A percentile compares a stretch with the other conserved stretches of the same genome.
phyloP scores from a whole-genome alignment of 2,888 invertebrate genomes.

The Leptinotarsa tumamoca region DNA sequence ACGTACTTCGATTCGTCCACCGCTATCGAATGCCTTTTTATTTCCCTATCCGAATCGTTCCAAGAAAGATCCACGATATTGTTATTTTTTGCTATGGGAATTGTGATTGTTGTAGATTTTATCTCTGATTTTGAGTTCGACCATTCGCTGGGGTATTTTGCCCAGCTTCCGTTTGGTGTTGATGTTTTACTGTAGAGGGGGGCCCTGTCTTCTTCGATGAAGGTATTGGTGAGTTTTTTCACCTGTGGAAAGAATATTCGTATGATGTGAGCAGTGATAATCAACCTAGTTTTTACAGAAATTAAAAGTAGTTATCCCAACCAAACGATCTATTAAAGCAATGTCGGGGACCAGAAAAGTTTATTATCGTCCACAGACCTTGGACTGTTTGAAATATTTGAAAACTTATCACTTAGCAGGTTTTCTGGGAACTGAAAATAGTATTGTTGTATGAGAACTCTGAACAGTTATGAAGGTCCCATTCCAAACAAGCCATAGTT shows the following conservation, averaged over 20 bases:
- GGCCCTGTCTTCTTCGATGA: slow-evolving; percentile 43
- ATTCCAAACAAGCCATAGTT: too few relatives aligned
- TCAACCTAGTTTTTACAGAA: too few relatives aligned
- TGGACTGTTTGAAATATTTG: too few relatives aligned
- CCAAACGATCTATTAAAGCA: too few relatives aligned
- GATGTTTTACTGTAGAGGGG: slow-evolving; percentile 33
- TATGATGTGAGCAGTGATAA: background rate
- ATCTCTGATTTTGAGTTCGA: slow-evolving; percentile 50
- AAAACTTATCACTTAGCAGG: too few relatives aligned
- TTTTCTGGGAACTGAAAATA: too few relatives aligned
- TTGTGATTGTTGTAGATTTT: slow-evolving; percentile 62
- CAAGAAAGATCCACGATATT: slow-evolving; percentile 54
- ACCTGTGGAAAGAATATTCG: slow-evolving; percentile 40
- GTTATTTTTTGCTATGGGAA: slow-evolving; percentile 60
- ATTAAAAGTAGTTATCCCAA: too few relatives aligned
- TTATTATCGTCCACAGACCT: too few relatives aligned
- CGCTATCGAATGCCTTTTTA: slow-evolving; percentile 71
- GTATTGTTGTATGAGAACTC: too few relatives aligned
- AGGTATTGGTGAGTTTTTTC: slow-evolving; percentile 52
- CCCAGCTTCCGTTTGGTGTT: slow-evolving; percentile 32
- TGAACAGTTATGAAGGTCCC: too few relatives aligned
- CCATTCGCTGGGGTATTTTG: slow-evolving; percentile 40
- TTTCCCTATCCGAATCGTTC: slow-evolving; percentile 54
- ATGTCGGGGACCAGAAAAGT: too few relatives aligned
- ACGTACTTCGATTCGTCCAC: slow-evolving; percentile 71